phyloP scores from a whole-genome alignment of 2,113 vertebrate genomes.

The Cyanoliseus patagonus region DNA sequence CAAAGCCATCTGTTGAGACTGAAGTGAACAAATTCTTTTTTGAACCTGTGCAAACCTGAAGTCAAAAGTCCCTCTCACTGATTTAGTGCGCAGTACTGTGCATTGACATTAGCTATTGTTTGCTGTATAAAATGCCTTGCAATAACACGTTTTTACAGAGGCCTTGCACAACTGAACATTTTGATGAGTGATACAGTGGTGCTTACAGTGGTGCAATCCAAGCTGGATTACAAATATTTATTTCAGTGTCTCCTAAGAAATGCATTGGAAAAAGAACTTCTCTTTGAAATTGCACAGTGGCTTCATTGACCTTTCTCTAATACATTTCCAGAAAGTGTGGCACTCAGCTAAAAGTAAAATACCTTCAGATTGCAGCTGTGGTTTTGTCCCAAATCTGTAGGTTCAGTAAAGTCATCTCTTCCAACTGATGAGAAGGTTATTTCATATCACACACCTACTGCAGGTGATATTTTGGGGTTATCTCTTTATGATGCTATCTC shows the following conservation, averaged over 20 bases:
- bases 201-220: background rate
- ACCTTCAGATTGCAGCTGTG: background rate
- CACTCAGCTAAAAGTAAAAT: background rate
- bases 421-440: background rate
- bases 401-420: background rate
- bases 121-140: background rate
- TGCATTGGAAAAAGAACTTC: background rate
- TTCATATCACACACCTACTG: background rate
- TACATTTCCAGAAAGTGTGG: background rate
- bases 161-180: background rate
- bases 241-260: conserved; percentile 9
- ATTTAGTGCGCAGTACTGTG: background rate
- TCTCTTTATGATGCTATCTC: background rate
- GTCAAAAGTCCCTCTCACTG: background rate
- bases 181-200: background rate
- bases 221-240: background rate
- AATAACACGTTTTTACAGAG: background rate
- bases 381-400: background rate
- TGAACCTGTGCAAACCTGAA: background rate
- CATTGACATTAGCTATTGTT: background rate
- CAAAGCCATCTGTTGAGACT: background rate
- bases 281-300: background rate
- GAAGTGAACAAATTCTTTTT: background rate
- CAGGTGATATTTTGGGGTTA: background rate
- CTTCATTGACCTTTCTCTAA: background rate